A percentile compares a stretch with the other conserved stretches of the same genome.
These are phyloP conservation scores for Agonopterix alstromeriana DNA, from an alignment of 2,888 invertebrate species.

Conservation along the genomic window DNA sequence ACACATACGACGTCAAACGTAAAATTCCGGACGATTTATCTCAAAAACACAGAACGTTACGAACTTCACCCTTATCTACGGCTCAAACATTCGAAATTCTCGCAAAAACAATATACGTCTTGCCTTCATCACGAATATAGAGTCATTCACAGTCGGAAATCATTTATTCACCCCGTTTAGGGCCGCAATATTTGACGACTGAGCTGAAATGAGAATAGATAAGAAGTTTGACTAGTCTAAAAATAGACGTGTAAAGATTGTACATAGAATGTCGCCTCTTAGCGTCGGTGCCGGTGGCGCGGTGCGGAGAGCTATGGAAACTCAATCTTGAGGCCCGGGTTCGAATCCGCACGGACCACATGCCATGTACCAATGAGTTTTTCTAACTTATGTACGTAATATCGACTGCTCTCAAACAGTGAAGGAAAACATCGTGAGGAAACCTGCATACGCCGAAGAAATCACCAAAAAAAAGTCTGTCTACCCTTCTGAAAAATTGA, in stretches of 20 bases:
- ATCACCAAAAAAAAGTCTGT: too few species aligned
- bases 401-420: too few species aligned
- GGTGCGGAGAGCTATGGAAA: too few species aligned
- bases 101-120: background rate
- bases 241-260: background rate
- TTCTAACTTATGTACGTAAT: too few species aligned
- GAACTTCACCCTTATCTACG: background rate
- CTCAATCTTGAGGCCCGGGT: too few species aligned
- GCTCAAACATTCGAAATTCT: background rate
- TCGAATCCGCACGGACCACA: too few species aligned
- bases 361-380: too few species aligned
- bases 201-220: background rate
- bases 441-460: too few species aligned
- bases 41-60: background rate
- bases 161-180: background rate
- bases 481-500: too few species aligned
- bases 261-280: background rate
- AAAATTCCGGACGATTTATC: background rate
- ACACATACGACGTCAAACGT: background rate
- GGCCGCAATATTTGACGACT: background rate
- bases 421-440: too few species aligned
- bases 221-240: background rate
- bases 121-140: background rate
- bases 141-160: background rate
- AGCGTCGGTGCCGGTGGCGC: too few species aligned